Evolutionary conservation across 2,797 vertebrate genomes (phyloP).

Genomic region (Lemur catta): DNA sequence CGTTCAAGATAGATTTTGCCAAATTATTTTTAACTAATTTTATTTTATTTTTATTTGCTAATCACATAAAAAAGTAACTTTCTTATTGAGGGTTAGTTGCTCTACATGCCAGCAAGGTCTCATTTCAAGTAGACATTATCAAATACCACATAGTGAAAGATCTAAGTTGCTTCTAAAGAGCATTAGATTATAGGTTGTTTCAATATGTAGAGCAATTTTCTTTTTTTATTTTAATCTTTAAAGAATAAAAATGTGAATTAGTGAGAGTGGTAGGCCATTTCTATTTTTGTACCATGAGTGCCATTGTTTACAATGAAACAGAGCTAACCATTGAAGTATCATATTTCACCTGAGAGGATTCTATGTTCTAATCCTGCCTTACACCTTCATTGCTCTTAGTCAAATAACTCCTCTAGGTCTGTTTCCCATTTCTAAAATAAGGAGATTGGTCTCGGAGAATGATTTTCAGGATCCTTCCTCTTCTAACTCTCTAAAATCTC

Average conservation of each 20-base stretch:
- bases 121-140: neutral
- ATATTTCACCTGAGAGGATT: neutral
- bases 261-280: neutral
- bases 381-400: neutral
- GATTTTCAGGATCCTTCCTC: neutral
- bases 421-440: neutral
- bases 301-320: neutral
- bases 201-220: neutral
- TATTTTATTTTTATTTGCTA: slow-evolving; percentile 29
- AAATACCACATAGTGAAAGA: neutral
- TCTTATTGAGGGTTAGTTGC: neutral
- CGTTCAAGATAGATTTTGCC: neutral
- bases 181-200: neutral
- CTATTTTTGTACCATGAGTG: neutral
- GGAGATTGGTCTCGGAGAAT: neutral
- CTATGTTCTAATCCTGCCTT: neutral
- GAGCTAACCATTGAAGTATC: neutral
- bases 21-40: neutral
- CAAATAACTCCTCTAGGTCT: neutral
- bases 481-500: neutral
- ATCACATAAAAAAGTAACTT: neutral
- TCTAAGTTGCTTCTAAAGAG: neutral
- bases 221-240: neutral
- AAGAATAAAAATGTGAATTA: neutral
- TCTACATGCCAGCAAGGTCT: neutral